Evolutionary conservation across 2,113 vertebrate species (phyloP).

Genomic region (Catharus fuscescens): DNA sequence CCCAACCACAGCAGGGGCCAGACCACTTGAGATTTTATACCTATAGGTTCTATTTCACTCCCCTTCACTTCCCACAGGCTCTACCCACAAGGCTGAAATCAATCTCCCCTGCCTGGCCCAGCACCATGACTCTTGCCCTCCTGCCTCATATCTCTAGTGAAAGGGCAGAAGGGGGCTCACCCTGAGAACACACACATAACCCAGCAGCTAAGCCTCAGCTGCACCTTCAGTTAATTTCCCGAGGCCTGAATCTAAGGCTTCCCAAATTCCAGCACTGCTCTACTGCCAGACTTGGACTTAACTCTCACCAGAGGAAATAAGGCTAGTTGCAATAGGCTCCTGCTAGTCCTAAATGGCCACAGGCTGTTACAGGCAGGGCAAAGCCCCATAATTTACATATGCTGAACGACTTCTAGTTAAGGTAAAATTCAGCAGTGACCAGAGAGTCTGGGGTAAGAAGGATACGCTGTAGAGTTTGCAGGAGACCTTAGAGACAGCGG

Average conservation of each 20-base stretch:
- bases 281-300: neutral
- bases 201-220: neutral
- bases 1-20: neutral
- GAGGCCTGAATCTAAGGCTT: neutral
- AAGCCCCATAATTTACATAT: neutral
- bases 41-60: neutral
- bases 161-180: neutral
- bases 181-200: fast-evolving
- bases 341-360: neutral
- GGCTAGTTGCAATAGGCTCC: neutral
- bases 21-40: fast-evolving
- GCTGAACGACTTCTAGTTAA: neutral
- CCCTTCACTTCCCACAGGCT: neutral
- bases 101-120: neutral
- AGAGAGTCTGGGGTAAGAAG: neutral
- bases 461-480: neutral
- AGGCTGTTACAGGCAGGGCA: neutral
- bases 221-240: neutral
- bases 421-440: neutral
- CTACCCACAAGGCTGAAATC: neutral
- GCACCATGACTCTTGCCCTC: neutral
- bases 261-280: neutral
- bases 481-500: neutral
- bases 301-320: neutral
- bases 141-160: neutral